These are phyloP conservation scores for Cordilura impudica DNA, from an alignment of 2,888 invertebrate species.

Conservation along the genomic window DNA sequence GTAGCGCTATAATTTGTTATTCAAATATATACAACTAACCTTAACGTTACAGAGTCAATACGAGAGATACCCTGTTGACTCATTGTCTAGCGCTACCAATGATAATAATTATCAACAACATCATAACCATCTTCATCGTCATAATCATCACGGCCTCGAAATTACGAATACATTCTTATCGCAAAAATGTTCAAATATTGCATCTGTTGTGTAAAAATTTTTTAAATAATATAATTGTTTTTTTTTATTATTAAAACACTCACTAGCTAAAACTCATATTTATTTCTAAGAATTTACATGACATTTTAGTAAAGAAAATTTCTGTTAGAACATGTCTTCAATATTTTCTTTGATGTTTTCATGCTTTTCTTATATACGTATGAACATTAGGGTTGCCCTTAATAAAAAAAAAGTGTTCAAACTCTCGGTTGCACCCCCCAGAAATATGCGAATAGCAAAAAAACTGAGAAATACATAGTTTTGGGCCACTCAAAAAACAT, in stretches of 20 bases:
- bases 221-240: conserved; percentile 8
- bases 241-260: not conserved
- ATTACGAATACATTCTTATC: not conserved
- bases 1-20: not conserved
- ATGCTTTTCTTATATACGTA: not conserved
- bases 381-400: too few species aligned
- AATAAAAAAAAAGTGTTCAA: too few species aligned
- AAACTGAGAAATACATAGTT: too few species aligned
- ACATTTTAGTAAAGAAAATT: conserved; percentile 8
- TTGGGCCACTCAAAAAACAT: too few species aligned
- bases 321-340: conserved; percentile 11
- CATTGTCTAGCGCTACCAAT: conserved; percentile 46
- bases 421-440: too few species aligned
- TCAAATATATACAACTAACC: not conserved
- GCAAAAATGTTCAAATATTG: conserved; percentile 14
- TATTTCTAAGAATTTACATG: conserved; percentile 48
- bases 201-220: conserved; percentile 27
- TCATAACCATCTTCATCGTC: not conserved
- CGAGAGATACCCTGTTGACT: conserved; percentile 42
- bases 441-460: too few species aligned
- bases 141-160: conserved; percentile 1
- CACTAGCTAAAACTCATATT: conserved; percentile 26
- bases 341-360: conserved; percentile 44
- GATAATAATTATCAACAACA: not conserved
- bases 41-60: not conserved